These are phyloP conservation scores for Melanogrammus aeglefinus DNA, from an alignment of 2,797 vertebrate genomes.

Conservation along the genomic window DNA sequence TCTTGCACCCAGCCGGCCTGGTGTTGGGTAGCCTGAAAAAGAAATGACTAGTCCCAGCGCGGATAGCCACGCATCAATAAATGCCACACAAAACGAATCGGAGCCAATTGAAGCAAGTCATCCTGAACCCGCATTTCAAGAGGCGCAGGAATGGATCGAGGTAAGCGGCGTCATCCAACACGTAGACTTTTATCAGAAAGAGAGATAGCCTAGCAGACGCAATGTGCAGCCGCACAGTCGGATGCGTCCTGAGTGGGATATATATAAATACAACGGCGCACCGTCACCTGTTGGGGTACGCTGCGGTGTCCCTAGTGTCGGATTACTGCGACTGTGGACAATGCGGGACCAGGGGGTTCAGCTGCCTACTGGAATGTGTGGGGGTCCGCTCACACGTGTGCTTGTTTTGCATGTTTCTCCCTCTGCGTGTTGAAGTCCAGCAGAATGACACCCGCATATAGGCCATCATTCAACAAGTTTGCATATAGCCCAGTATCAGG, in stretches of 20 bases:
- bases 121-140: slow-evolving; percentile 81
- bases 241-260: slow-evolving; percentile 13
- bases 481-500: neutral
- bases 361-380: slow-evolving; percentile 16
- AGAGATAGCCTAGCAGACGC: neutral
- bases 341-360: slow-evolving; percentile 36
- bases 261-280: slow-evolving; percentile 69
- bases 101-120: slow-evolving; percentile 63
- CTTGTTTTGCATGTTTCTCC: slow-evolving; percentile 35
- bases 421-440: neutral
- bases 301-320: slow-evolving; percentile 46
- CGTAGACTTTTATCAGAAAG: neutral
- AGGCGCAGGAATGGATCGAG: slow-evolving; percentile 97
- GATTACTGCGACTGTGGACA: slow-evolving; percentile 53
- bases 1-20: slow-evolving; percentile 11
- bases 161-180: slow-evolving; percentile 67
- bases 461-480: neutral
- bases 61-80: slow-evolving; percentile 59
- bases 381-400: slow-evolving; percentile 22
- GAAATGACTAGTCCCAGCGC: slow-evolving; percentile 84
- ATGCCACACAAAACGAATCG: slow-evolving; percentile 62
- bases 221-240: neutral
- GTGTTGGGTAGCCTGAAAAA: slow-evolving; percentile 54
- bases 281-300: slow-evolving; percentile 67
- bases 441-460: neutral